These are phyloP conservation scores for Climacteris rufus DNA, from an alignment of 2,113 vertebrate species.

Conservation along the genomic window DNA sequence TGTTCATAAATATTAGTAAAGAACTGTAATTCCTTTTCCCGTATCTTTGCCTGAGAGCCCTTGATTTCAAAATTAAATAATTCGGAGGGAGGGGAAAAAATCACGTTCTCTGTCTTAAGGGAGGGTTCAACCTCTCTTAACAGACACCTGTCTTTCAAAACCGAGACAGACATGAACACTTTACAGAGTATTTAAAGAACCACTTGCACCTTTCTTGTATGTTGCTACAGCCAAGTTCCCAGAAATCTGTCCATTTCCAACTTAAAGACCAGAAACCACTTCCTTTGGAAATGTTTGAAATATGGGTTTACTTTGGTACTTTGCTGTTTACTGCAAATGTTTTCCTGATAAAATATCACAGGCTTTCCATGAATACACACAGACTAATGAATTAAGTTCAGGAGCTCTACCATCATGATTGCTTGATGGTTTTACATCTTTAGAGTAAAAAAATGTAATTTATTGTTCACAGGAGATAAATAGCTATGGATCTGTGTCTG, in stretches of 20 bases:
- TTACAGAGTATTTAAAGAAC: not conserved
- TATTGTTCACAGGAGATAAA: not conserved
- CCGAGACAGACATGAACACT: no score
- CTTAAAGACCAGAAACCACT: not conserved
- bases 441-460: not conserved
- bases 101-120: no score
- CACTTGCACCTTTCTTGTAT: not conserved
- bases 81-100: no score
- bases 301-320: not conserved
- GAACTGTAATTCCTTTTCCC: no score
- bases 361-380: not conserved
- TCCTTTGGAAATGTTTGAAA: not conserved
- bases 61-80: no score
- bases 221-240: not conserved
- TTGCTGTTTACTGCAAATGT: not conserved
- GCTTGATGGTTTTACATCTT: not conserved
- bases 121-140: no score
- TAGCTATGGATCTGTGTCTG: not conserved
- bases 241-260: not conserved
- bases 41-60: no score
- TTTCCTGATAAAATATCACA: not conserved
- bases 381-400: not conserved
- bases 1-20: no score
- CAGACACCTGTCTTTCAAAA: no score
- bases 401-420: not conserved